phyloP scores from a whole-genome alignment of 2,797 vertebrate genomes.

The Rhincodon typus region DNA sequence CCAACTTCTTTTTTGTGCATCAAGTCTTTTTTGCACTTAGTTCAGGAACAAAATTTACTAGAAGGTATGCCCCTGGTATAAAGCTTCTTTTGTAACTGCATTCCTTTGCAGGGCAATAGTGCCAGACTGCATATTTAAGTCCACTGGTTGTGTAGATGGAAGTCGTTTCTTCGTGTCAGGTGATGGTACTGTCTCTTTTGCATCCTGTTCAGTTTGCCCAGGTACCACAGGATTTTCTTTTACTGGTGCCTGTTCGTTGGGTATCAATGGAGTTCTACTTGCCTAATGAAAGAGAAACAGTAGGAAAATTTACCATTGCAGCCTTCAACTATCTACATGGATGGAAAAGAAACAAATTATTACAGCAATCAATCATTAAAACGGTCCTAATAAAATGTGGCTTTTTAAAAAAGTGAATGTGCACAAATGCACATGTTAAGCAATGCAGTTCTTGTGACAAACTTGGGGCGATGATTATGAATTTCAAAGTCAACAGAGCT shows the following conservation, averaged over 20 bases:
- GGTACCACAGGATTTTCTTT: constrained; percentile 50
- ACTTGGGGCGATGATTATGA: no score
- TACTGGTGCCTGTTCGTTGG: constrained; percentile 65
- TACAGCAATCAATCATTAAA: not conserved
- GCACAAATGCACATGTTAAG: no score
- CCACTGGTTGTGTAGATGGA: constrained; percentile 36
- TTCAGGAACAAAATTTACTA: not conserved
- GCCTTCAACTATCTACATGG: not conserved
- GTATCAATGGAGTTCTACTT: constrained; percentile 65
- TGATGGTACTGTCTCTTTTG: constrained; percentile 47
- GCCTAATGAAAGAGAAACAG: constrained; percentile 51
- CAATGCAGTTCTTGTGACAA: no score
- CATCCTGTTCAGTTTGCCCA: constrained; percentile 24
- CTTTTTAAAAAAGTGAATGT: no score
- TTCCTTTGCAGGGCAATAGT: not conserved
- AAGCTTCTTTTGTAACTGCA: constrained; percentile 17
- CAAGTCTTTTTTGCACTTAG: not conserved
- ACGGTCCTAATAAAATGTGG: not conserved
- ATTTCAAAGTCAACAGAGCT: no score
- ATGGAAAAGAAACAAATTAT: not conserved
- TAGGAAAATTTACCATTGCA: not conserved
- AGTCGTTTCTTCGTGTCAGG: constrained; percentile 46
- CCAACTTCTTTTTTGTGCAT: not conserved
- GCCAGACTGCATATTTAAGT: not conserved
- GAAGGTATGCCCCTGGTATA: not conserved